Evolutionary conservation across 2,797 vertebrate genomes (phyloP).

Genomic region (Ptychobarbus kaznakovi): DNA sequence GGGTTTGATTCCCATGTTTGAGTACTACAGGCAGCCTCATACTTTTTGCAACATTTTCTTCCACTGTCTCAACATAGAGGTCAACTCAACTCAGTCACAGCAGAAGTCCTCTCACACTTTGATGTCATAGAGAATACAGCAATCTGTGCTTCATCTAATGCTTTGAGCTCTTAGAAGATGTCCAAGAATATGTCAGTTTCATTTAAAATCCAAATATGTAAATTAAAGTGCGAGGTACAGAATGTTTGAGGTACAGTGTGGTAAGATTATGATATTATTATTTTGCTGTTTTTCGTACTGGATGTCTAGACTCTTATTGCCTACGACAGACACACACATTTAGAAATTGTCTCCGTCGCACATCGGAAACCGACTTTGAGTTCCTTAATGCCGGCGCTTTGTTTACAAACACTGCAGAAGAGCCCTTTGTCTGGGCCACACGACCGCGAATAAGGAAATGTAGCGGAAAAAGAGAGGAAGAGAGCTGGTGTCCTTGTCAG

Average conservation of each 20-base stretch:
- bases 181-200: conserved; percentile 8
- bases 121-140: neutral
- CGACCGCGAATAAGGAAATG: no score
- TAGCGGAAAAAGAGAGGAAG: no score
- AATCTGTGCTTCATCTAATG: conserved; percentile 10
- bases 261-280: neutral
- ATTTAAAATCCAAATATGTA: conserved; percentile 29
- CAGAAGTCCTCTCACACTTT: conserved; percentile 6
- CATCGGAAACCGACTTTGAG: no score
- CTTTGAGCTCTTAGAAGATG: conserved; percentile 25
- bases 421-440: no score
- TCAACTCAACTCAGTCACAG: neutral
- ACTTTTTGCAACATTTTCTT: neutral
- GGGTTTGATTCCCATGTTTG: neutral
- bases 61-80: neutral
- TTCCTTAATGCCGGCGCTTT: no score
- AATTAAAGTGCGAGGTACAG: neutral
- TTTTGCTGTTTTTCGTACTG: no score
- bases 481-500: no score
- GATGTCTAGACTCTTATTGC: no score
- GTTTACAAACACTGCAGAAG: no score
- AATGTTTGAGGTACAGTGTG: neutral
- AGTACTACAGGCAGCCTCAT: no score
- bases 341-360: no score
- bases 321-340: no score